Percentiles rank a stretch among this genome's conserved stretches.
phyloP scores from a whole-genome alignment of 2,888 invertebrate genomes.

The Drosophila longiperda region DNA sequence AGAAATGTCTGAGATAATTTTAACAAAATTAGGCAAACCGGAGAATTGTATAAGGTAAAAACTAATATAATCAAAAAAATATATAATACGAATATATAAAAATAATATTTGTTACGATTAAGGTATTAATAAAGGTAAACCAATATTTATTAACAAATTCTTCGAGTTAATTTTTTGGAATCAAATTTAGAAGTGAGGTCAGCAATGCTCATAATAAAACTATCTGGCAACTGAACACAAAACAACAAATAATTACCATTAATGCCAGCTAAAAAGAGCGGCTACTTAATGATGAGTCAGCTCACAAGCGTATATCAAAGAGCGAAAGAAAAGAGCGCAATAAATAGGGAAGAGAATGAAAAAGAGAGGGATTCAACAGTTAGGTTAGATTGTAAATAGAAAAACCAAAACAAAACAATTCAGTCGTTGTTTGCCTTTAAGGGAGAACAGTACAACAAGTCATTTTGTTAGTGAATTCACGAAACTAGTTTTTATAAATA shows the following conservation, averaged over 20 bases:
- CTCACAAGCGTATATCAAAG: not conserved
- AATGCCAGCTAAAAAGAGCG: not conserved
- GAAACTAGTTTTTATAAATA: constrained; percentile 5
- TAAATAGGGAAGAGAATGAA: not conserved
- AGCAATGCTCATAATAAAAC: not conserved
- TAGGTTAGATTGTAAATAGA: not conserved
- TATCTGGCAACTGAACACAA: not conserved
- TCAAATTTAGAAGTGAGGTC: not conserved
- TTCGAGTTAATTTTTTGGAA: too few relatives aligned
- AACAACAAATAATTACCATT: not conserved
- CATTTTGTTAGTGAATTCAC: not conserved
- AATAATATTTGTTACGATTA: not conserved
- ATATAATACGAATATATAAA: not conserved
- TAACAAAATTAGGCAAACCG: constrained; percentile 47
- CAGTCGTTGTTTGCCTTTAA: constrained; percentile 11
- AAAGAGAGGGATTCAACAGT: not conserved
- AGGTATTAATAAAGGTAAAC: not conserved
- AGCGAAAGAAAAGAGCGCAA: not conserved
- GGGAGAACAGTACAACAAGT: constrained; percentile 7
- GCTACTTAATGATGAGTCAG: not conserved
- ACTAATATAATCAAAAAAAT: not conserved
- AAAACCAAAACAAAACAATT: not conserved
- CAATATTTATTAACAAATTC: not conserved
- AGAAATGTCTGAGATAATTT: constrained; percentile 13
- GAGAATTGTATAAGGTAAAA: not conserved